Conservation (phyloP, 2,888 invertebrate species). For the Caenorhabditis sp. region DNA sequence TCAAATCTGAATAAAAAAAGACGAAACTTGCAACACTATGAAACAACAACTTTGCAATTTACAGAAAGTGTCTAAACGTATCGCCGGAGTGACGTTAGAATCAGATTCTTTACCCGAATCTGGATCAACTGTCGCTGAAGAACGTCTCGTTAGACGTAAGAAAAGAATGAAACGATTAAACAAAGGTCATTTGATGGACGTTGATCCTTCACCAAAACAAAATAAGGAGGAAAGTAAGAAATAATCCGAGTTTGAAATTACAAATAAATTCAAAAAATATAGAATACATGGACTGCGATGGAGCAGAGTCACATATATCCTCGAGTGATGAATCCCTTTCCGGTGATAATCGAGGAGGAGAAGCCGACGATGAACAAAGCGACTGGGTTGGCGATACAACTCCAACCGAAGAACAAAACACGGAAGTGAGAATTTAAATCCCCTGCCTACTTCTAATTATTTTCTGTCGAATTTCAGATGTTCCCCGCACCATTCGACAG, state of each 20-base stretch:
- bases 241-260: not conserved
- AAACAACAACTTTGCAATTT: not conserved
- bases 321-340: conserved; percentile 37
- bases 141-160: conserved; percentile 19
- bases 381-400: conserved; percentile 60
- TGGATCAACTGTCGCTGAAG: conserved; percentile 19
- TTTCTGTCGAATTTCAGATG: not conserved
- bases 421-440: not conserved
- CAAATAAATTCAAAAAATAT: conserved; percentile 1
- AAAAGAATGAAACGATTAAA: conserved; percentile 15
- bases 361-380: conserved; percentile 65
- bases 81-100: conserved; percentile 49
- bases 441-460: not conserved
- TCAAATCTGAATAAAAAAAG: too few relatives aligned
- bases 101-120: conserved; percentile 55
- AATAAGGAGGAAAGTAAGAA: not conserved
- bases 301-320: conserved; percentile 49
- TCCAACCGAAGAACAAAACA: conserved; percentile 9
- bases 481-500: conserved; percentile 27
- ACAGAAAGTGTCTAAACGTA: conserved; percentile 38
- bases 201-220: conserved; percentile 31
- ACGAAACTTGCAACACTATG: too few relatives aligned
- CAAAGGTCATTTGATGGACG: conserved; percentile 37
- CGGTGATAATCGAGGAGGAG: conserved; percentile 30
- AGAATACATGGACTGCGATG: conserved; percentile 43